phyloP scores from a whole-genome alignment of 1,140 invertebrate genomes.

The Eupristina koningsbergeri region DNA sequence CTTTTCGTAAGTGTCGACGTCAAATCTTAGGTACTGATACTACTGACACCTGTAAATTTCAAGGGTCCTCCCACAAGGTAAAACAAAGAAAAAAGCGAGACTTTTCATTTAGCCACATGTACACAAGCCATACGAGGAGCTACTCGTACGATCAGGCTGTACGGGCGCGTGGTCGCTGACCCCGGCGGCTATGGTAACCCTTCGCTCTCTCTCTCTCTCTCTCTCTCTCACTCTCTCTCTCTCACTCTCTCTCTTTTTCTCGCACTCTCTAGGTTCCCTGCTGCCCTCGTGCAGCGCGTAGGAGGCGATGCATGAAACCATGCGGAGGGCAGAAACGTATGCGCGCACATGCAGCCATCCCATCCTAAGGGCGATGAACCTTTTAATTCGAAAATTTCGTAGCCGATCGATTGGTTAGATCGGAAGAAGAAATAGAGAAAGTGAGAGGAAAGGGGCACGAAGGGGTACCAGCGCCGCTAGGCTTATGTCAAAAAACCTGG shows the following conservation, averaged over 20 bases:
- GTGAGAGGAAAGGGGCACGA: neutral
- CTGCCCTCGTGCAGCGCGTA: constrained; percentile 23
- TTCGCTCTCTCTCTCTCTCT: constrained; percentile 50
- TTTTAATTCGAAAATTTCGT: constrained; percentile 52
- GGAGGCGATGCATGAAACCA: constrained; percentile 26
- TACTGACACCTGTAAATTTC: neutral
- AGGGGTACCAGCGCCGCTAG: neutral
- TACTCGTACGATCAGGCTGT: neutral
- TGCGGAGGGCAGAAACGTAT: constrained; percentile 23
- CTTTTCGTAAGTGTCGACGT: neutral
- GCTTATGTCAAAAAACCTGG: neutral
- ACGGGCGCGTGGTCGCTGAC: constrained; percentile 60
- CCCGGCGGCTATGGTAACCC: constrained; percentile 63
- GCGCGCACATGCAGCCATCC: constrained; percentile 3
- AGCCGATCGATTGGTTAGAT: constrained; percentile 43
- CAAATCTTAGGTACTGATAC: neutral
- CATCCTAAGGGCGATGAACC: constrained; percentile 58
- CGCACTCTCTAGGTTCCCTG: constrained; percentile 1
- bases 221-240: neutral
- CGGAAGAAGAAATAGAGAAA: constrained; percentile 1
- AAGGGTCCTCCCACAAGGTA: neutral
- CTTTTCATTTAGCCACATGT: constrained; percentile 15
- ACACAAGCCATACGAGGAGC: constrained; percentile 6
- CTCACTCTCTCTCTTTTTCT: neutral
- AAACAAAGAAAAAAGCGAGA: constrained; percentile 1